Conservation (phyloP, 2,113 vertebrate genomes). For the Rostratula benghalensis region DNA sequence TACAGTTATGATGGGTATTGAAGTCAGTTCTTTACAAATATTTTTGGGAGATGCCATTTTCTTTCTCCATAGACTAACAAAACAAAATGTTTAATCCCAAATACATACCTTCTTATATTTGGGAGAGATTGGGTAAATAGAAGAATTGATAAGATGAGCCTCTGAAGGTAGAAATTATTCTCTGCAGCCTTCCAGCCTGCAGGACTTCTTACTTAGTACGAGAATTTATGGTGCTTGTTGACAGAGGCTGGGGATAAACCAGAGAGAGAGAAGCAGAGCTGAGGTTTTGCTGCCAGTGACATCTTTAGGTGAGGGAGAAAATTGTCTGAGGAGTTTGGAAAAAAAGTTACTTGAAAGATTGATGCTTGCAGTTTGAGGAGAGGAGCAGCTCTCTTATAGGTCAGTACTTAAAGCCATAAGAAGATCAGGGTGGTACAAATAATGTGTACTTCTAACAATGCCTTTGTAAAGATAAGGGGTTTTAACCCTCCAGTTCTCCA, state of each 20-base stretch:
- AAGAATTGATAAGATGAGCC: neutral
- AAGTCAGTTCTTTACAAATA: neutral
- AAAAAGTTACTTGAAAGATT: neutral
- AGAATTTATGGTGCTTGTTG: neutral
- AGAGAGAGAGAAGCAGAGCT: neutral
- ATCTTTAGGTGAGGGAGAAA: neutral
- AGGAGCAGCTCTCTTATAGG: slow-evolving; percentile 8
- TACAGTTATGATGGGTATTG: neutral
- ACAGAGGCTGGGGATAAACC: neutral
- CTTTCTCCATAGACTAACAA: neutral
- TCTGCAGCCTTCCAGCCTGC: neutral
- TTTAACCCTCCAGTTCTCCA: neutral
- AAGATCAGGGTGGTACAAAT: slow-evolving; percentile 10
- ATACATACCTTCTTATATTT: neutral
- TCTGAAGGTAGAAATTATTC: neutral
- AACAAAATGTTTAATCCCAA: neutral
- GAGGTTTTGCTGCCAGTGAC: neutral
- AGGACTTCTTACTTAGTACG: neutral
- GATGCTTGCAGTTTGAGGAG: neutral
- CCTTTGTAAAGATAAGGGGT: neutral
- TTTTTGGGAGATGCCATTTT: neutral
- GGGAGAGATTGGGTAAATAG: neutral
- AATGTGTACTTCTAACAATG: neutral
- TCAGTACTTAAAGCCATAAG: neutral
- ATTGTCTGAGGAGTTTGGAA: neutral